Evolutionary conservation across 2,113 vertebrate species (phyloP), one percentile per base, ranked within the genome.

Genomic region (Salvelinus namaycush): DNA sequence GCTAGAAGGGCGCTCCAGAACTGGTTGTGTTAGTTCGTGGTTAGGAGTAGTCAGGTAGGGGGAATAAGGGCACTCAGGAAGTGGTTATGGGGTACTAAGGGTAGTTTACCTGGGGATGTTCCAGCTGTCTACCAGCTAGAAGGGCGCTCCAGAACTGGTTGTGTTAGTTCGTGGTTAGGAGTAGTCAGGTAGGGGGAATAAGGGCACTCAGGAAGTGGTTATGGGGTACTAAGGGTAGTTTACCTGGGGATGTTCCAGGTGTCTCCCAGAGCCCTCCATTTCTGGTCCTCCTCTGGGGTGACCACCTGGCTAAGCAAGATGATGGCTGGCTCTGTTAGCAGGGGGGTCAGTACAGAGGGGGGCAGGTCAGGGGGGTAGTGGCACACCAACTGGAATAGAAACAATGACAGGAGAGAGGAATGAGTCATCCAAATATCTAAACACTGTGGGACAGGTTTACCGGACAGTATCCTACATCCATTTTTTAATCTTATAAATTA

Each of bases 211-310:
- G 27, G 65, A 14, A 16, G 13, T 13, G 5, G 13, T 3, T 67
- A 9, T 29, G 14, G 5, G 65, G 65, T 16, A 14, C 24, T 16
- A 24, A 16, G 24, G 11, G 27, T 27, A 20, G 27, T 26, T 16
- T 75, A 96, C 95, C 85, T 85, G 44, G 87, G 84, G 5, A 79
- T 81, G 73, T 75, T 92, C 95, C 95, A 96, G 12, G 91, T 81
- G 0, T 0, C 3, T 6, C 95, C 95, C 59, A 96, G 86, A 6
- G 4, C 69, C 68, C 75, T 80, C 95, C 94, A 96, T 44, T 88
- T 67, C 1, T 11, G 0, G 1, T 60, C 77, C 20, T 95, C 89
- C 0, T 79, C 20, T 0, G 78, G 78, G 22, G 3, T 64, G 34
- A 95, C 83, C 59, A 59, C 83, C 16, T 68, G 72, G 29, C 84